phyloP scores from a whole-genome alignment of 2,113 vertebrate genomes.

The Taurulus bubalis region DNA sequence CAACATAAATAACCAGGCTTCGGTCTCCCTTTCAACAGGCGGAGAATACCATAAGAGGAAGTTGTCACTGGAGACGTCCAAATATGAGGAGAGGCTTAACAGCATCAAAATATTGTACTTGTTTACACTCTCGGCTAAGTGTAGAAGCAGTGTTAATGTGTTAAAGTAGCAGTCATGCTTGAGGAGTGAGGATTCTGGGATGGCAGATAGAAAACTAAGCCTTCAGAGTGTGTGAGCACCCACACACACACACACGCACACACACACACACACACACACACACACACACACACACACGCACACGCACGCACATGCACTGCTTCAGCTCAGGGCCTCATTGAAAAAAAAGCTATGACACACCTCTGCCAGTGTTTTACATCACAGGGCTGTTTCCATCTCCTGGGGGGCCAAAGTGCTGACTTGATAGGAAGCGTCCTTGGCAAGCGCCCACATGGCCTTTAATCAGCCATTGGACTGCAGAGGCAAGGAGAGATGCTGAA shows the following conservation, averaged over 20 bases:
- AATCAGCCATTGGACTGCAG: conserved; percentile 44
- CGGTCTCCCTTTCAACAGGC: conserved; percentile 47
- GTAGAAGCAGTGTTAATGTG: conserved; percentile 32
- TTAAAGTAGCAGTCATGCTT: not conserved
- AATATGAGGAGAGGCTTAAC: conserved; percentile 27
- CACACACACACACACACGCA: not conserved
- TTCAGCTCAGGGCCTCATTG: conserved; percentile 2
- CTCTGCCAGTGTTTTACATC: conserved; percentile 54
- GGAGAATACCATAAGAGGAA: conserved; percentile 37
- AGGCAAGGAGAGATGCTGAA: conserved; percentile 29
- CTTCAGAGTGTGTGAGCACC: not conserved
- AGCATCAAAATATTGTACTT: conserved; percentile 37
- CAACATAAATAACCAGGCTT: conserved; percentile 68
- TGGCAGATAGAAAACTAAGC: conserved; percentile 37
- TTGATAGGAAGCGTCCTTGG: conserved; percentile 46
- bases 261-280: not conserved
- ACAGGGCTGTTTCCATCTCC: conserved; percentile 49
- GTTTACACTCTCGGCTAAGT: conserved; percentile 15
- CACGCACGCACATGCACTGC: not conserved
- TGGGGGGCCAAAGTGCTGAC: conserved; percentile 53
- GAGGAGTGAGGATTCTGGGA: conserved; percentile 24
- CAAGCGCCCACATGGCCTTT: conserved; percentile 27
- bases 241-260: not conserved
- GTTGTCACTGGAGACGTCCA: conserved; percentile 34
- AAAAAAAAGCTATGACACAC: conserved; percentile 34